Conservation (phyloP, 2,797 vertebrate genomes). For the Macroramphosus scolopax region DNA sequence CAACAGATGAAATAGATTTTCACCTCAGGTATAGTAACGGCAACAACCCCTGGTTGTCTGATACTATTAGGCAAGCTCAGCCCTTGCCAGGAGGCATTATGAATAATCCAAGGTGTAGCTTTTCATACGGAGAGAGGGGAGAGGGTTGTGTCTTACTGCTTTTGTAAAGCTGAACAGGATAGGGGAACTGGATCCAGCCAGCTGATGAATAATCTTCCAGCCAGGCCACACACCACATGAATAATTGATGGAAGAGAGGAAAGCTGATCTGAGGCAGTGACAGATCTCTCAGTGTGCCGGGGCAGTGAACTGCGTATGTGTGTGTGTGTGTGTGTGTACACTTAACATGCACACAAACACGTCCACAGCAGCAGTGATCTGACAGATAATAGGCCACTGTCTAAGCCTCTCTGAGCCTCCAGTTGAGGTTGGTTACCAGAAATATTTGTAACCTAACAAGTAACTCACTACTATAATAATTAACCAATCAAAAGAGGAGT, state of each 20-base stretch:
- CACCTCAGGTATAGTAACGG: conserved; percentile 11
- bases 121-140: conserved; percentile 47
- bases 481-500: too few relatives aligned
- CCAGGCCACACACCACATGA: conserved; percentile 68
- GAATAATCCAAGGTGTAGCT: conserved; percentile 62
- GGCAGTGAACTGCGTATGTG: conserved; percentile 8
- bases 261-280: conserved; percentile 68
- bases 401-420: conserved; percentile 10
- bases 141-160: conserved; percentile 38
- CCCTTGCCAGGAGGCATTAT: conserved; percentile 41
- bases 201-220: conserved; percentile 76
- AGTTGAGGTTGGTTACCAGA: conserved; percentile 25
- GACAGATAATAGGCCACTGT: conserved; percentile 22
- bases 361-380: conserved; percentile 31
- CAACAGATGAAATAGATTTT: conserved; percentile 10
- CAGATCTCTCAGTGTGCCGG: conserved; percentile 30
- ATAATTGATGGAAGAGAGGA: conserved; percentile 74
- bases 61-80: too few relatives aligned
- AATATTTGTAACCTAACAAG: conserved; percentile 29
- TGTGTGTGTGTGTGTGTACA: background rate
- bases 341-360: conserved; percentile 14
- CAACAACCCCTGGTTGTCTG: conserved; percentile 27
- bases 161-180: conserved; percentile 58
- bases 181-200: conserved; percentile 70
- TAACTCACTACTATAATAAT: conserved; percentile 5